phyloP scores from a whole-genome alignment of 53 echinoderm and acorn worm species.

The Glandiceps talaboti region DNA sequence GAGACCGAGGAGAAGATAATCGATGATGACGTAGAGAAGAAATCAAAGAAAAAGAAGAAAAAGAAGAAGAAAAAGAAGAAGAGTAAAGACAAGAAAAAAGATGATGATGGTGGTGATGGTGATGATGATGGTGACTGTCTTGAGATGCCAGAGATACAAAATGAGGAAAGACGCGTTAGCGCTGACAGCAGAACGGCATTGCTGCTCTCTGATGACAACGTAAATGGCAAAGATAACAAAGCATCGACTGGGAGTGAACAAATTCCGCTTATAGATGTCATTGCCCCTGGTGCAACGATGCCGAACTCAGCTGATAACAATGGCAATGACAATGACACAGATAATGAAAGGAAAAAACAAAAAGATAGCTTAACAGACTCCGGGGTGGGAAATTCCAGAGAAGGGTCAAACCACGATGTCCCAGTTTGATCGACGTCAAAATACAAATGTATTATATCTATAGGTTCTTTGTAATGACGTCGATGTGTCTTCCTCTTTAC shows the following conservation, averaged over 20 bases:
- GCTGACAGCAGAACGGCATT: neutral
- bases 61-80: neutral
- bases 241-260: neutral
- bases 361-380: neutral
- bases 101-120: too few relatives aligned
- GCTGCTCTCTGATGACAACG: neutral
- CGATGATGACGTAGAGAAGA: neutral
- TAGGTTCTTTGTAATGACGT: too few relatives aligned
- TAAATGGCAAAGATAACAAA: neutral
- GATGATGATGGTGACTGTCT: too few relatives aligned
- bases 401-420: neutral
- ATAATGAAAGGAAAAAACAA: neutral
- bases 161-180: neutral
- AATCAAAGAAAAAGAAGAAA: neutral
- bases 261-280: neutral
- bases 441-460: too few relatives aligned
- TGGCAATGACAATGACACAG: neutral
- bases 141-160: neutral
- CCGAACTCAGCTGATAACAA: neutral
- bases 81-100: neutral
- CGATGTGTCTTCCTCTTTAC: too few relatives aligned
- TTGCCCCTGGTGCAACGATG: neutral
- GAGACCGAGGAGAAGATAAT: neutral
- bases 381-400: neutral
- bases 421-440: neutral